A percentile compares a stretch with the other conserved stretches of the same genome.
Evolutionary conservation across 2,113 vertebrate genomes (phyloP).

Genomic region (Apeltes quadracus): DNA sequence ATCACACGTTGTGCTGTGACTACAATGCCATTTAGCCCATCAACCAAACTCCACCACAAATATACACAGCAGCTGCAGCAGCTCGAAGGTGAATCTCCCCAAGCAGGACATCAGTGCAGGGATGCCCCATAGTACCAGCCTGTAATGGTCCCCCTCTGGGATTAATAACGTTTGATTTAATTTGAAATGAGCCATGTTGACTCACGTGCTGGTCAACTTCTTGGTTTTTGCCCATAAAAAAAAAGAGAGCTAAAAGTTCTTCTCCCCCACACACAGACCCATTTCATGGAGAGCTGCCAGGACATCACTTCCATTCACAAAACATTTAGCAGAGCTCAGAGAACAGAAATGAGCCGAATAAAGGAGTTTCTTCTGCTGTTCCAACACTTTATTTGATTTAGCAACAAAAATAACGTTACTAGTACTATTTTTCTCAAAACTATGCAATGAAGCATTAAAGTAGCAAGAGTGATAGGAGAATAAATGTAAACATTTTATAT

Average conservation of each 20-base stretch:
- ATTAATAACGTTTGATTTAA: constrained; percentile 73
- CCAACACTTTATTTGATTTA: neutral
- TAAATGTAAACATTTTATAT: neutral
- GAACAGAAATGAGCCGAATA: neutral
- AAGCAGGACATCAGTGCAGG: constrained; percentile 45
- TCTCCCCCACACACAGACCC: neutral
- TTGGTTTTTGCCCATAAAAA: neutral
- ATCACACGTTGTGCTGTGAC: neutral
- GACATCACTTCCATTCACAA: constrained; percentile 10
- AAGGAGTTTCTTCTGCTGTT: neutral
- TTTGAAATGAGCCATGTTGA: constrained; percentile 64
- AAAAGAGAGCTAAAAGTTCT: neutral
- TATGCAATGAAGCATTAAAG: neutral
- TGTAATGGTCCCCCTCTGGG: constrained; percentile 49
- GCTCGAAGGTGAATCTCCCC: constrained; percentile 28
- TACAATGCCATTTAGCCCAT: neutral
- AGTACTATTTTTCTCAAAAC: neutral
- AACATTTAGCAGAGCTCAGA: constrained; percentile 17
- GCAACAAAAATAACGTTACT: neutral
- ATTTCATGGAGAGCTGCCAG: constrained; percentile 13
- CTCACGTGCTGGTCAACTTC: neutral
- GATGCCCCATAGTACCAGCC: constrained; percentile 51
- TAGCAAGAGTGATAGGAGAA: neutral
- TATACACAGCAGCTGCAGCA: neutral
- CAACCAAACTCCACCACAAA: constrained; percentile 8